phyloP scores from a whole-genome alignment of 1,140 invertebrate genomes.

The Hormaphis cornu region DNA sequence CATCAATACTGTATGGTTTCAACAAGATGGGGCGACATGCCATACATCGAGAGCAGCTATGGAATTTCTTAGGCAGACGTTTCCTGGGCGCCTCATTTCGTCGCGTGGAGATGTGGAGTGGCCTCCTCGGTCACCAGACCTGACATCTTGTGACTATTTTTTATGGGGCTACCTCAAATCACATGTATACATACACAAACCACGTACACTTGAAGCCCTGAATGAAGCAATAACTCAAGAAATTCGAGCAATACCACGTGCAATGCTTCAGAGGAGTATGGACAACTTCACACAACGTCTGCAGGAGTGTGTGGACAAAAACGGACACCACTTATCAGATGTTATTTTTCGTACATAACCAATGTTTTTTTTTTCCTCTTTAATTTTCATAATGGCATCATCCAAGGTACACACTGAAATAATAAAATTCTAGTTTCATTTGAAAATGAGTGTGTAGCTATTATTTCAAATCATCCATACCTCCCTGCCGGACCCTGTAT shows the following conservation, averaged over 20 bases:
- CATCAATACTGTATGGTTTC: slow-evolving; percentile 34
- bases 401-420: not conserved
- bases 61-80: not conserved
- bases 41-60: slow-evolving; percentile 24
- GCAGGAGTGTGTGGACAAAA: not conserved
- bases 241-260: not conserved
- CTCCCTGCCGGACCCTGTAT: not conserved
- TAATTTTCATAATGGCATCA: not conserved
- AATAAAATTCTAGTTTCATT: not conserved
- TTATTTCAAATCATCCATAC: not conserved
- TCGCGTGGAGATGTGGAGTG: slow-evolving; percentile 24
- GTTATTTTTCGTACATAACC: not conserved
- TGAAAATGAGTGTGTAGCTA: not conserved
- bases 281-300: not conserved
- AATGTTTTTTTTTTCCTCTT: not conserved
- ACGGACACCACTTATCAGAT: not conserved
- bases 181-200: not conserved
- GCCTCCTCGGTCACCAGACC: slow-evolving; percentile 23
- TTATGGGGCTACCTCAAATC: not conserved
- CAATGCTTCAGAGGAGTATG: not conserved
- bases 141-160: not conserved
- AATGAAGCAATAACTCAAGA: not conserved
- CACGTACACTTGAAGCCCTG: not conserved
- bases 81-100: slow-evolving; percentile 32
- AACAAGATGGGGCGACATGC: slow-evolving; percentile 36